Conservation (phyloP, 1,140 invertebrate genomes). For the Drosophila ananassae region DNA sequence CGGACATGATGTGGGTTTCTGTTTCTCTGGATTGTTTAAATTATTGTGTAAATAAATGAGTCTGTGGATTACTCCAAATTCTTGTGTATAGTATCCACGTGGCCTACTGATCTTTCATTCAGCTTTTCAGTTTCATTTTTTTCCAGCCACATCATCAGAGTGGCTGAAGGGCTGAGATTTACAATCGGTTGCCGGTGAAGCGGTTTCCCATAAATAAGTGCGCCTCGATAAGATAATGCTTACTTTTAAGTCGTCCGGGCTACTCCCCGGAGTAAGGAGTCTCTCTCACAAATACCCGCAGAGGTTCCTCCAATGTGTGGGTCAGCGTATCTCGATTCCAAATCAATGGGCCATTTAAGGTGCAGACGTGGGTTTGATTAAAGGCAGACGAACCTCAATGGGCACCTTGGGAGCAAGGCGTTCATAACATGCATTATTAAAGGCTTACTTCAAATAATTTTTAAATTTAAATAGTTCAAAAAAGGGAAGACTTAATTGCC, state of each 20-base stretch:
- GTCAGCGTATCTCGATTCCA: constrained; percentile 29
- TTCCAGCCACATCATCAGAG: constrained; percentile 44
- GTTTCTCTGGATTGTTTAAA: too few relatives aligned
- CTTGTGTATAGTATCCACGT: constrained; percentile 20
- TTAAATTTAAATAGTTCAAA: too few relatives aligned
- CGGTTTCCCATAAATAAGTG: constrained; percentile 42
- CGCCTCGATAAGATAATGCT: constrained; percentile 37
- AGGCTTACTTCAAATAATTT: neutral
- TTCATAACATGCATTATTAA: neutral
- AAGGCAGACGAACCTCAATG: neutral
- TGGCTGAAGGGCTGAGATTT: constrained; percentile 40
- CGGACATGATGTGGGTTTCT: neutral
- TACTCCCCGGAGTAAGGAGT: constrained; percentile 20
- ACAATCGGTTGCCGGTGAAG: constrained; percentile 29
- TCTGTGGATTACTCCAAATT: too few relatives aligned
- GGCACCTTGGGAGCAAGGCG: constrained; percentile 17
- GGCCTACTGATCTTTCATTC: constrained; percentile 40
- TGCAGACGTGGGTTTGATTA: constrained; percentile 19
- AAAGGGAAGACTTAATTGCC: too few relatives aligned
- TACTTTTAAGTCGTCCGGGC: constrained; percentile 29
- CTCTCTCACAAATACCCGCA: neutral
- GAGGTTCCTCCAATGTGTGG: constrained; percentile 5
- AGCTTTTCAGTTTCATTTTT: constrained; percentile 19
- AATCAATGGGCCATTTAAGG: constrained; percentile 31
- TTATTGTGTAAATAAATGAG: too few relatives aligned